These are phyloP conservation scores for Gasterosteus nipponicus DNA, from an alignment of 2,113 vertebrate species.

Conservation along the genomic window DNA sequence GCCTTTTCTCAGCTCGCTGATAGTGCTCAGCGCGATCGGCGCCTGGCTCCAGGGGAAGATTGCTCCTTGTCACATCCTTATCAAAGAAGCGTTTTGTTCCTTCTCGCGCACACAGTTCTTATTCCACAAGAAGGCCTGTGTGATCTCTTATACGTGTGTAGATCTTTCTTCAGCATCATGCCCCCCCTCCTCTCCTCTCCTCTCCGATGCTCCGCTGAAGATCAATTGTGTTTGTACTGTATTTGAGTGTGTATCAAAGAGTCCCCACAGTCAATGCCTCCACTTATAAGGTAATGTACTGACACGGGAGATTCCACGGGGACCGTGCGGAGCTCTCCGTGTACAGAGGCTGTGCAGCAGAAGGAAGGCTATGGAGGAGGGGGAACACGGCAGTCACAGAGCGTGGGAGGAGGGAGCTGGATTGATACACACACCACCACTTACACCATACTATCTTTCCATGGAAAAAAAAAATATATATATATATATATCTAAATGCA, in stretches of 20 bases:
- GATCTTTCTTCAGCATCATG: conserved; percentile 56
- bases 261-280: conserved; percentile 74
- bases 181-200: neutral
- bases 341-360: conserved; percentile 61
- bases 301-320: conserved; percentile 71
- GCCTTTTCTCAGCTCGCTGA: conserved; percentile 58
- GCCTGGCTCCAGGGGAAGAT: conserved; percentile 68
- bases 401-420: conserved; percentile 64
- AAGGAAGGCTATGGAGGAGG: conserved; percentile 48
- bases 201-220: conserved; percentile 49
- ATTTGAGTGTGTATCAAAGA: conserved; percentile 79
- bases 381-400: conserved; percentile 61
- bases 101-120: conserved; percentile 44
- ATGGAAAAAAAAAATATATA: conserved; percentile 23
- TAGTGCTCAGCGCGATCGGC: conserved; percentile 47
- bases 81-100: conserved; percentile 76
- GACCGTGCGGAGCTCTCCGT: conserved; percentile 61
- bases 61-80: conserved; percentile 77
- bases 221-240: conserved; percentile 81
- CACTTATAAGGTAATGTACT: conserved; percentile 80
- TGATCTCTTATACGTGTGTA: conserved; percentile 67
- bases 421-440: conserved; percentile 56
- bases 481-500: conserved; percentile 38
- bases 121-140: conserved; percentile 64
- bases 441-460: conserved; percentile 58